Evolutionary conservation across 2,113 vertebrate species (phyloP).

Genomic region (Podocnemis expansa): DNA sequence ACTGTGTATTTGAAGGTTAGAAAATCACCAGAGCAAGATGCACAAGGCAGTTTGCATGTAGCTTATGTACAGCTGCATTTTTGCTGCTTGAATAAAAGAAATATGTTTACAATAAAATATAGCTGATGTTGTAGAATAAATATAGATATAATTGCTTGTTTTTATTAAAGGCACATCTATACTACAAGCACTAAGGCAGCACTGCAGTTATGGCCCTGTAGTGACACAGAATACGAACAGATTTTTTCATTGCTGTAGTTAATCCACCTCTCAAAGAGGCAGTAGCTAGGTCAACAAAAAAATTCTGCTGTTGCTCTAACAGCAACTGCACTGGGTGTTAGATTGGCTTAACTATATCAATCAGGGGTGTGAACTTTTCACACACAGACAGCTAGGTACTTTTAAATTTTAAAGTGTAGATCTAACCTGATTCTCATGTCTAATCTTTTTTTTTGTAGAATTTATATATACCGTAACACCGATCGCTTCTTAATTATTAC

Average conservation of each 20-base stretch:
- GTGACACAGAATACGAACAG: not conserved
- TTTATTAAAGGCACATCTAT: not conserved
- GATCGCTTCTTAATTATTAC: not conserved
- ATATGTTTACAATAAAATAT: not conserved
- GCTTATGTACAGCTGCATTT: not conserved
- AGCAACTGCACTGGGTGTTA: too few relatives aligned
- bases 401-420: not conserved
- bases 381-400: not conserved
- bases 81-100: constrained; percentile 29
- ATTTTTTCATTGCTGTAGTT: not conserved
- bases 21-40: not conserved
- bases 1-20: too few relatives aligned
- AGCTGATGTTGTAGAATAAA: constrained; percentile 7
- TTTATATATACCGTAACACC: not conserved
- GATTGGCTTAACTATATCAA: not conserved
- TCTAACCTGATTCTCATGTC: not conserved
- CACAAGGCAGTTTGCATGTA: not conserved
- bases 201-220: not conserved
- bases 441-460: not conserved
- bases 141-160: not conserved
- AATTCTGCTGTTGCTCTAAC: too few relatives aligned
- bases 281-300: too few relatives aligned
- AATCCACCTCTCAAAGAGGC: too few relatives aligned
- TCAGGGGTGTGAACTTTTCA: not conserved
- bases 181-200: not conserved